Evolutionary conservation across 2,113 vertebrate species (phyloP).

Genomic region (Dromiciops gliroides): DNA sequence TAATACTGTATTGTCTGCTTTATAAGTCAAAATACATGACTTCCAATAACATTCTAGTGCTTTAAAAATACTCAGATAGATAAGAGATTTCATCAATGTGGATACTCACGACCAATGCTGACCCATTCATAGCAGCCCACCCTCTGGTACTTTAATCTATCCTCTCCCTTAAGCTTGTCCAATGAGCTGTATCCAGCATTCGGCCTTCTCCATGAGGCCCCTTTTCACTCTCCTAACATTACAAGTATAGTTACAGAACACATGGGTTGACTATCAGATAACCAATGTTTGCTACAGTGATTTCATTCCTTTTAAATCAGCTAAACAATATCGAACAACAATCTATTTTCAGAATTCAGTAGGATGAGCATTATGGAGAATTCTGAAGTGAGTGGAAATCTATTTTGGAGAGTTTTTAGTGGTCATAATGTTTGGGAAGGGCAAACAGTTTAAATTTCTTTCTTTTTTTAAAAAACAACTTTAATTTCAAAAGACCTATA

Average conservation of each 20-base stretch:
- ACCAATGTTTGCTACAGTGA: neutral
- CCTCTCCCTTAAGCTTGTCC: neutral
- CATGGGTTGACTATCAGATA: neutral
- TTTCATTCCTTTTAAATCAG: neutral
- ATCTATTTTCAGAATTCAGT: neutral
- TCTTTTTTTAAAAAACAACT: neutral
- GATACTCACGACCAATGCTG: neutral
- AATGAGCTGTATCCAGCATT: neutral
- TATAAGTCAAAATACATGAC: neutral
- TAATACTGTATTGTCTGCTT: neutral
- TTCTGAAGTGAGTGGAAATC: neutral
- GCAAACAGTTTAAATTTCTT: slow-evolving; percentile 21
- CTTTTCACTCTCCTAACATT: neutral
- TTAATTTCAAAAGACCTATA: slow-evolving; percentile 22
- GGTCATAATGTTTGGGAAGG: neutral
- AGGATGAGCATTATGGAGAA: neutral
- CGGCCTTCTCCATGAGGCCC: neutral
- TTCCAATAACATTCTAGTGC: neutral
- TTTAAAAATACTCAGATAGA: neutral
- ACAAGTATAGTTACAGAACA: neutral
- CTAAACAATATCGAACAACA: neutral
- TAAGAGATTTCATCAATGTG: neutral
- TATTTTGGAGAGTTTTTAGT: slow-evolving; percentile 37
- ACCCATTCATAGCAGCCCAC: neutral
- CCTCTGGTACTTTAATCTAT: neutral